Conservation (phyloP, 2,113 vertebrate genomes). For the Pygathrix nemaeus region DNA sequence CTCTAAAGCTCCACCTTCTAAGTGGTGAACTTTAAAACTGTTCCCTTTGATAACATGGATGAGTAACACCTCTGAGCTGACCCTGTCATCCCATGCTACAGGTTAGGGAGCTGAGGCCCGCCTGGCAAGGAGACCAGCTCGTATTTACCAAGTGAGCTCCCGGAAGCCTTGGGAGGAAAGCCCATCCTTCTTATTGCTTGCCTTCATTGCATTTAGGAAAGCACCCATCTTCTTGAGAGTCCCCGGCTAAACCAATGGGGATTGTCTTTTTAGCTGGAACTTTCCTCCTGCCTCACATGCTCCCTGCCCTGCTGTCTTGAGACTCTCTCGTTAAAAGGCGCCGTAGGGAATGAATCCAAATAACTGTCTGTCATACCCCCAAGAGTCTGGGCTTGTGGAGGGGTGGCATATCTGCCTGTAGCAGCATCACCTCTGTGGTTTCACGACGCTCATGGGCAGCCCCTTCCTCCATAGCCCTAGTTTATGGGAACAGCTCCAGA, state of each 20-base stretch:
- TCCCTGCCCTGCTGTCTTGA: too few species aligned
- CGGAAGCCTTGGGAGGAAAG: background rate
- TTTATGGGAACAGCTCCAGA: background rate
- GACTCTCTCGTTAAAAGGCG: background rate
- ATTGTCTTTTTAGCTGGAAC: background rate
- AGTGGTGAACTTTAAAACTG: background rate
- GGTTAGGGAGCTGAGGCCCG: background rate
- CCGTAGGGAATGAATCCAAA: background rate
- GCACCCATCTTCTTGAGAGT: too few species aligned
- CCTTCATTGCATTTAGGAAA: background rate
- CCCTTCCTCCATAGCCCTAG: fast-evolving
- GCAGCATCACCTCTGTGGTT: fast-evolving
- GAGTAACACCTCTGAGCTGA: too few species aligned
- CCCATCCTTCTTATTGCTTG: fast-evolving
- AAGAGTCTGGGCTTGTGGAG: fast-evolving
- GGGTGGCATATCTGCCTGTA: fast-evolving
- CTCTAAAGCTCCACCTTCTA: background rate
- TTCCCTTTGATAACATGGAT: too few species aligned
- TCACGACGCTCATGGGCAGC: fast-evolving
- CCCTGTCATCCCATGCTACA: fast-evolving
- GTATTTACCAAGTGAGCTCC: background rate
- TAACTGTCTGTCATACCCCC: fast-evolving
- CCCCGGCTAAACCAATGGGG: background rate
- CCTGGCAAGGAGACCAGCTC: too few species aligned
- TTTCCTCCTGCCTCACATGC: too few species aligned